Base-by-base conservation (phyloP, 2,888 invertebrate species). In the Agrenia bidenticulata region DNA sequence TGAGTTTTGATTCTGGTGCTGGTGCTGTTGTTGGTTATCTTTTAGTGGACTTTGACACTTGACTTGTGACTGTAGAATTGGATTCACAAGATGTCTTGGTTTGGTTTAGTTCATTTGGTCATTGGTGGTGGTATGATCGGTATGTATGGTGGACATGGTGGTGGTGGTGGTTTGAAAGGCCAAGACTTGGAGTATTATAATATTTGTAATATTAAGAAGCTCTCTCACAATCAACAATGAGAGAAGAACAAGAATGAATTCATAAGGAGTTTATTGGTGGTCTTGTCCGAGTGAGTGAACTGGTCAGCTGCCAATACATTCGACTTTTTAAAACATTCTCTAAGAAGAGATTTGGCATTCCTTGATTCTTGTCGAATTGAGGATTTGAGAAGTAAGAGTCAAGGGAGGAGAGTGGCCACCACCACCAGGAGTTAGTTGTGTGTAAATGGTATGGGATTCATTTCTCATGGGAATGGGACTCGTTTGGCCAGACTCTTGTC, bases 31-130 rank as follows among this genome's bases (percentile, higher is more conserved):
- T n/a, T 45, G 5, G 45, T 19, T 45, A 45, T 45, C 45, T 45
- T n/a, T n/a, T 45, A 19, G 55, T 55, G 55, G 55, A 55, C 55
- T 55, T 55, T 55, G 55, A 55, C 55, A 55, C 55, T 55, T 55
- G 55, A 55, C 55, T 55, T 27, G 4, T 23, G 32, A n/a, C n/a
- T n/a, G n/a, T n/a, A n/a, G n/a, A n/a, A n/a, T n/a, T n/a, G n/a
- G n/a, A n/a, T n/a, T n/a, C n/a, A n/a, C n/a, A n/a, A n/a, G n/a
- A n/a, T n/a, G 5, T 45, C 45, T 45, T 45, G 19, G n/a, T 9
- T 15, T 17, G 45, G 45, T 9, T n/a, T 45, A 19, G 45, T 45
- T 15, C 5, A 45, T 45, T 45, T 45, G 9, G 45, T 45, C 45
- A 39, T 45, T 19, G 9, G 5, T 45, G 15, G 19, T 17, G n/a